Evolutionary conservation across 2,888 invertebrate genomes (phyloP).

Genomic region (Drosophila siamana): DNA sequence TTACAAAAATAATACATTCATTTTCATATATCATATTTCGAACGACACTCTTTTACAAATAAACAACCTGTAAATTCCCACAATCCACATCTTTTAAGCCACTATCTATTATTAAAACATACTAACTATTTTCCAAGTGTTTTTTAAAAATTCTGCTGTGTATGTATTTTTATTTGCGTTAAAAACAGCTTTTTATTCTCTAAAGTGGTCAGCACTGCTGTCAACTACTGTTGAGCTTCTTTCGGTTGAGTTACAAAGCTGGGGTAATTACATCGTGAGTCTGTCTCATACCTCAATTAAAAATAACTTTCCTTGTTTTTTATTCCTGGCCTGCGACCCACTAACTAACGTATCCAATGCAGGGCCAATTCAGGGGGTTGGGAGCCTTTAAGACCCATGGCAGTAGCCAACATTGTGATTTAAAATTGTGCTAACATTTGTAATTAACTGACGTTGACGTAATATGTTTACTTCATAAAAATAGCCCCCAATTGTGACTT

Average conservation of each 20-base stretch:
- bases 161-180: too few species aligned
- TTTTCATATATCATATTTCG: too few species aligned
- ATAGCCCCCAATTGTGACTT: too few species aligned
- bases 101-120: too few species aligned
- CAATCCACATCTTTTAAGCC: too few species aligned
- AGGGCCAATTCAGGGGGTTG: background rate
- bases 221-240: slow-evolving; percentile 3
- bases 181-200: too few species aligned
- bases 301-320: slow-evolving; percentile 12
- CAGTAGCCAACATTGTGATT: background rate
- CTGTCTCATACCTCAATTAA: slow-evolving; percentile 8
- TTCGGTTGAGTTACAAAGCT: slow-evolving; percentile 8
- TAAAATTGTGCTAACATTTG: background rate
- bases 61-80: too few species aligned
- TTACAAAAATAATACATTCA: too few species aligned
- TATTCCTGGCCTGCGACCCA: slow-evolving; percentile 21
- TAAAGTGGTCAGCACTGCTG: background rate
- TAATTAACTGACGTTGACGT: slow-evolving; percentile 2
- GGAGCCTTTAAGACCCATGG: background rate
- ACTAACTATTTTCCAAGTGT: too few species aligned
- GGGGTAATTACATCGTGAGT: slow-evolving; percentile 1
- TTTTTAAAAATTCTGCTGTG: too few species aligned
- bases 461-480: background rate
- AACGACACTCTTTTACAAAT: too few species aligned
- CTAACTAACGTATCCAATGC: background rate